Evolutionary conservation across 1,140 invertebrate genomes (phyloP).

Genomic region (Cyclina sinensis): DNA sequence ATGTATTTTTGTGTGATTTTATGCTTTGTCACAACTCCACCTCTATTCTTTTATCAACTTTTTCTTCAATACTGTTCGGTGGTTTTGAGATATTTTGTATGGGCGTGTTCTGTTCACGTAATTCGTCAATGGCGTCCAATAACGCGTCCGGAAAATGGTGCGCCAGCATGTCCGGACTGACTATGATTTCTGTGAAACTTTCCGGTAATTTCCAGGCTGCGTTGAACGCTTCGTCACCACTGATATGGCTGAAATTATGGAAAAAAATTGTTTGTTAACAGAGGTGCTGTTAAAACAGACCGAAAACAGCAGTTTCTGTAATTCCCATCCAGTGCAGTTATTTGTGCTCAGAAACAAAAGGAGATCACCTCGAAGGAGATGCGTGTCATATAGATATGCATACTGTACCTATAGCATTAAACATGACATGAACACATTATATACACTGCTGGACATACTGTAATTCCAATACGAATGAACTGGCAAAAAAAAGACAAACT

Average conservation of each 20-base stretch:
- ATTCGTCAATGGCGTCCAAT: slow-evolving; percentile 60
- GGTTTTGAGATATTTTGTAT: not conserved
- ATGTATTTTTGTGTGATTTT: not conserved
- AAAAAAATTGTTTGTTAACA: too few relatives aligned
- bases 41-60: not conserved
- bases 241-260: slow-evolving; percentile 30
- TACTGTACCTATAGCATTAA: too few relatives aligned
- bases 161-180: slow-evolving; percentile 56
- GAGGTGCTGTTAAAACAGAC: too few relatives aligned
- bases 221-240: slow-evolving; percentile 53
- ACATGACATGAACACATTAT: too few relatives aligned
- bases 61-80: not conserved
- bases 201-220: slow-evolving; percentile 56
- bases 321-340: too few relatives aligned
- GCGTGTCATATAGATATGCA: too few relatives aligned
- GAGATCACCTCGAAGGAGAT: too few relatives aligned
- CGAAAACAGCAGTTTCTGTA: too few relatives aligned
- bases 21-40: not conserved
- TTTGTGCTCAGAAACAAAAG: too few relatives aligned
- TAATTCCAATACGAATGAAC: too few relatives aligned
- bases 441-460: too few relatives aligned
- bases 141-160: slow-evolving; percentile 64
- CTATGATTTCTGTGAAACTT: slow-evolving; percentile 60
- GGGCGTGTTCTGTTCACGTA: slow-evolving; percentile 16
- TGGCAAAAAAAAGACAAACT: too few relatives aligned